Evolutionary conservation across 2,888 invertebrate genomes (phyloP).

Genomic region (Steinernema hermaphroditum): DNA sequence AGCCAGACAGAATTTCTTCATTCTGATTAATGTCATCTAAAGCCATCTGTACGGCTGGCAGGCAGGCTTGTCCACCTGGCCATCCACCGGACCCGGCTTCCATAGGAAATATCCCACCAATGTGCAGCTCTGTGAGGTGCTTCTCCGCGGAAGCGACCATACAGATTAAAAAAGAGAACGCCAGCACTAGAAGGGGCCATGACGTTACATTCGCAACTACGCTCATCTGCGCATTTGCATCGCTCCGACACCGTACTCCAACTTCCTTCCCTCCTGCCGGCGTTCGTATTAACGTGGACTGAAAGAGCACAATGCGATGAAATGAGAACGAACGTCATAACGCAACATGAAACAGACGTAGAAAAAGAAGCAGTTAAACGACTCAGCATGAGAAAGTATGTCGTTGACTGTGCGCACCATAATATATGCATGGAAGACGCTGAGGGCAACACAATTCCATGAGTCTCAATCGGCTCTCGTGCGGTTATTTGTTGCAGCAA

Average conservation of each 20-base stretch:
- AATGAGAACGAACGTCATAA: too few species aligned
- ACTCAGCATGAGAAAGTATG: neutral
- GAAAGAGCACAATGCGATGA: neutral
- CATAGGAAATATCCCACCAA: conserved; percentile 97
- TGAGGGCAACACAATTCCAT: conserved; percentile 2
- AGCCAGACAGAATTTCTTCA: conserved; percentile 60
- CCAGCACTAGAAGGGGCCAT: conserved; percentile 28
- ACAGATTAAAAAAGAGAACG: neutral
- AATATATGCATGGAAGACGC: conserved; percentile 26
- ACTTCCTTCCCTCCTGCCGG: neutral
- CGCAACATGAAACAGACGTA: neutral
- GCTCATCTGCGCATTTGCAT: conserved; percentile 27
- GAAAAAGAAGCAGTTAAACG: neutral
- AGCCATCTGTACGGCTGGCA: conserved; percentile 94
- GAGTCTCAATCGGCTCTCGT: neutral
- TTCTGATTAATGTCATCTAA: conserved; percentile 82
- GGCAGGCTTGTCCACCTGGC: conserved; percentile 97
- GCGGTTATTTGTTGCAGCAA: neutral
- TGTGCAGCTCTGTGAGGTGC: conserved; percentile 73
- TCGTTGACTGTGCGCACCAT: neutral
- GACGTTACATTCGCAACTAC: conserved; percentile 25
- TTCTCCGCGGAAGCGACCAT: conserved; percentile 20
- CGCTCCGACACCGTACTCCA: conserved; percentile 18
- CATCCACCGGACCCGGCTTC: conserved; percentile 77
- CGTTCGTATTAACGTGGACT: neutral